Conservation (phyloP, 2,797 vertebrate genomes). For the Mormyrops attenuatus region DNA sequence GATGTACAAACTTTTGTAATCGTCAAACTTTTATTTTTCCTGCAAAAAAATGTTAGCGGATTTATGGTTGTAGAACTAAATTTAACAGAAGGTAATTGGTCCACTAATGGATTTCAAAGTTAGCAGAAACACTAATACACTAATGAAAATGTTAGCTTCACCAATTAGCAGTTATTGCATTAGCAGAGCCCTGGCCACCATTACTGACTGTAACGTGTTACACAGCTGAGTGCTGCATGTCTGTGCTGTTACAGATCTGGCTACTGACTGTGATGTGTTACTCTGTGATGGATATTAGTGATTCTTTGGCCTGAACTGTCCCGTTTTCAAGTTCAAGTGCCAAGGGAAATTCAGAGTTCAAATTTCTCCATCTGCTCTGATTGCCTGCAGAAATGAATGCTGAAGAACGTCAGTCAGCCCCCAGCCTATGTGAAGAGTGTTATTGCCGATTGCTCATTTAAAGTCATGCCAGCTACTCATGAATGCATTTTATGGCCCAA, state of each 20-base stretch:
- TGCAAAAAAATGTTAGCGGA: no score
- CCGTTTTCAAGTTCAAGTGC: not conserved
- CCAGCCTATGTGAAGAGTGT: not conserved
- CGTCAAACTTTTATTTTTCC: no score
- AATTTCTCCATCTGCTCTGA: not conserved
- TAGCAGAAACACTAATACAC: no score
- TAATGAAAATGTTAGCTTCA: no score
- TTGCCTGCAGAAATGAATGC: not conserved
- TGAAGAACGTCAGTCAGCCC: not conserved
- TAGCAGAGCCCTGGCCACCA: no score
- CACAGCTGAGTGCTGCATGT: not conserved
- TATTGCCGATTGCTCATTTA: not conserved
- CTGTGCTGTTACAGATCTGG: not conserved
- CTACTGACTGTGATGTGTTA: not conserved
- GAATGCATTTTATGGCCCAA: not conserved
- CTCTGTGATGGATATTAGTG: not conserved
- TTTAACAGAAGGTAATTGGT: no score
- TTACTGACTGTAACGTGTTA: not conserved
- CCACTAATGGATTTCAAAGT: no score
- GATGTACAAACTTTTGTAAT: no score
- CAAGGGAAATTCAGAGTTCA: constrained; percentile 7
- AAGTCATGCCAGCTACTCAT: not conserved
- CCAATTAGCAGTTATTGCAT: no score
- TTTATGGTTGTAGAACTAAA: no score
- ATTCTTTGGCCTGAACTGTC: not conserved